Evolutionary conservation across 2,113 vertebrate genomes (phyloP).

Genomic region (Sceloporus tristichus): DNA sequence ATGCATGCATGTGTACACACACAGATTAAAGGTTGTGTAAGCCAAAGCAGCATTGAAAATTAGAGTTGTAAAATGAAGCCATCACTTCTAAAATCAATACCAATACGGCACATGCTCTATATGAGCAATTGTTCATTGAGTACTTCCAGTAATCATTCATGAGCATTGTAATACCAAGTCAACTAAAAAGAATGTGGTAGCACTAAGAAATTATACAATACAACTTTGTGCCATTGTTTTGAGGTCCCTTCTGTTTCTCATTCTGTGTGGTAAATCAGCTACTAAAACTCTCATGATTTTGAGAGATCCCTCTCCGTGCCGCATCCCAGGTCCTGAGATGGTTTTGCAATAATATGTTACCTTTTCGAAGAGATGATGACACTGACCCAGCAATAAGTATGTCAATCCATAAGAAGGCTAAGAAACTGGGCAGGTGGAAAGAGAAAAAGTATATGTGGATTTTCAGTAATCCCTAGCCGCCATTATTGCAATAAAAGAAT

Average conservation of each 20-base stretch:
- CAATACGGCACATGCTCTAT: conserved; percentile 39
- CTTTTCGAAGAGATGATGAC: conserved; percentile 5
- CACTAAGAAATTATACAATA: conserved; percentile 35
- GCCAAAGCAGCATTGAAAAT: conserved; percentile 52
- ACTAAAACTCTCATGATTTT: background rate
- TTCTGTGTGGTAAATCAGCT: background rate
- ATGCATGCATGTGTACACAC: background rate
- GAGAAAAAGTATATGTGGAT: conserved; percentile 3
- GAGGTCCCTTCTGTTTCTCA: background rate
- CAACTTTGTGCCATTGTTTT: background rate
- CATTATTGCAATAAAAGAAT: conserved; percentile 26
- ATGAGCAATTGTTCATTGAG: conserved; percentile 49
- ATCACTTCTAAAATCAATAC: conserved; percentile 61
- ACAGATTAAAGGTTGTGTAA: too few species aligned
- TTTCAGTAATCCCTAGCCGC: conserved; percentile 17
- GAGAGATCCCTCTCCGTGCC: background rate
- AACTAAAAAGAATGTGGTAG: conserved; percentile 23
- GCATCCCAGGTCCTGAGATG: background rate
- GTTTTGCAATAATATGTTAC: background rate
- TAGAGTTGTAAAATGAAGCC: conserved; percentile 64
- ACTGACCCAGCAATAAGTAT: conserved; percentile 1
- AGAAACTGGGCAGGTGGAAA: conserved; percentile 12
- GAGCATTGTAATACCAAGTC: conserved; percentile 32
- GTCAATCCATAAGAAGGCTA: background rate
- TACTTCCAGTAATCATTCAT: conserved; percentile 61